Evolutionary conservation across 2,888 invertebrate genomes (phyloP), one percentile per base, ranked within the genome.

Genomic region (Muscina levida): DNA sequence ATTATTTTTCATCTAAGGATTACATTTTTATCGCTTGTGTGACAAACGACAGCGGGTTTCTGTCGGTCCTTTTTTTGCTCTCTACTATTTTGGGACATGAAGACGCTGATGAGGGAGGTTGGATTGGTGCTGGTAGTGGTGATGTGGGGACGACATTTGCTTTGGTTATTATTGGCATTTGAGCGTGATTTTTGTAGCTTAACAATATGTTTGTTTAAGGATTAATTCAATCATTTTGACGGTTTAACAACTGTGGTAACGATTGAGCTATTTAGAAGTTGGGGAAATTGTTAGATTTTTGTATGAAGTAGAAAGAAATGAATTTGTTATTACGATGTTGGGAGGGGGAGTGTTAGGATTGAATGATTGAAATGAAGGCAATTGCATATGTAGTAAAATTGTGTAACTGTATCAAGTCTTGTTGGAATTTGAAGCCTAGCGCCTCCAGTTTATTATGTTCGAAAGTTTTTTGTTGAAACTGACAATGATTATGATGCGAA

Each of bases 151-250:
- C 39, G 51, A 46, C 31, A 53, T 53, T 13, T 44, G 19, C 15
- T 42, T 51, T n/a, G 37, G 67, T 51, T 57, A 56, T 77, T 74
- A 46, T 53, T 71, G 80, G 79, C 79, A 83, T 84, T 83, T 56
- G 71, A 87, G 87, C 85, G 86, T 86, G 87, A 88, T 88, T 87
- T 86, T 85, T 86, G 85, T 84, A 84, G 87, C 85, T 87, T 88
- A 86, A 88, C 87, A 85, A 87, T 31, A 31, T 85, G 86, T 85
- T 85, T 62, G 53, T 56, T 53, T 56, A 2, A 4, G 62, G 42
- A 56, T 42, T 53, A 37, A 56, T 39, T 68, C 22, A 68, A 68
- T 53, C 68, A 56, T 68, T 68, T 68, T 53, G 53, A 53, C 53
- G 39, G 39, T 56, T 68, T 53, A n/a, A 42, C 42, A 53, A 56